These are phyloP conservation scores for Muscicapa comitata DNA, from an alignment of 2,797 vertebrate genomes.

Conservation along the genomic window DNA sequence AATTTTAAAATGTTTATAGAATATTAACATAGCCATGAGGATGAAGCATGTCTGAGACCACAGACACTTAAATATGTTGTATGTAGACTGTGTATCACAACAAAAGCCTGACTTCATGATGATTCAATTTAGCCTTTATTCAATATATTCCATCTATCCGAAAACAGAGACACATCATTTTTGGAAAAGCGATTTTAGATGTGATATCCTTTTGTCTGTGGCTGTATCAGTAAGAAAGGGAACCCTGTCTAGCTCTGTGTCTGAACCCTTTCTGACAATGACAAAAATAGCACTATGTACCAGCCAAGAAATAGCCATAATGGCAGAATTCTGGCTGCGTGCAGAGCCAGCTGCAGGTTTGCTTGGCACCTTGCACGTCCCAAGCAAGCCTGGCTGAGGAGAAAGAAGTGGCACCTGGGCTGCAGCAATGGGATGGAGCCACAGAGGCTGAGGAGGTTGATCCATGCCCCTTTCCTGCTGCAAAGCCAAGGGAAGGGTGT, in stretches of 20 bases:
- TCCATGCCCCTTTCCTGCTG: not conserved
- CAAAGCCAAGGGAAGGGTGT: not conserved
- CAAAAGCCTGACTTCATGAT: not conserved
- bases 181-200: not conserved
- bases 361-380: not conserved
- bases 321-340: not conserved
- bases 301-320: not conserved
- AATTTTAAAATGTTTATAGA: not conserved
- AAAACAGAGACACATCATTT: not conserved
- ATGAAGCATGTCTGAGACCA: not conserved
- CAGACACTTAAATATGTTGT: not conserved
- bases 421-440: not conserved
- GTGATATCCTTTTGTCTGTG: not conserved
- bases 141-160: not conserved
- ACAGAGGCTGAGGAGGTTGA: not conserved
- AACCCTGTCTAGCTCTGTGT: not conserved
- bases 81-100: not conserved
- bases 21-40: not conserved
- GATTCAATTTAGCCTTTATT: not conserved
- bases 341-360: not conserved
- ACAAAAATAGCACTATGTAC: not conserved
- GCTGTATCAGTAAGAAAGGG: not conserved
- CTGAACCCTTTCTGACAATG: not conserved
- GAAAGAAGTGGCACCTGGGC: not conserved
- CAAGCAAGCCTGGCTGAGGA: not conserved